Conservation (phyloP, 2,113 vertebrate genomes). For the Engraulis encrasicolus region DNA sequence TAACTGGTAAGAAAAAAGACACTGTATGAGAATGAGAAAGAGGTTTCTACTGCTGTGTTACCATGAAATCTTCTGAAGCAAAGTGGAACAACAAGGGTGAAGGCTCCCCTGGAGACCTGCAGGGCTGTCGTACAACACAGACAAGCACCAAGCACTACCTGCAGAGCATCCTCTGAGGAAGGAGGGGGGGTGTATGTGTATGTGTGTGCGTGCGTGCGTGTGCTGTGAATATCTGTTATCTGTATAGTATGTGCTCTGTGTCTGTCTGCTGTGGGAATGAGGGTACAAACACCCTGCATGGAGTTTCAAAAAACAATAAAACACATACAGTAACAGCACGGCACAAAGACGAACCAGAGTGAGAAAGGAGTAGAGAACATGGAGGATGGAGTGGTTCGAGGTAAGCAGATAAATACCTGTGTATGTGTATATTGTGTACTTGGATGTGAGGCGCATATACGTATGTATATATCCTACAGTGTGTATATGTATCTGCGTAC, state of each 20-base stretch:
- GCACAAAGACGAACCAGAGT: no score
- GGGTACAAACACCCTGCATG: neutral
- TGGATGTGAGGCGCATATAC: no score
- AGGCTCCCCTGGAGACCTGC: slow-evolving; percentile 8
- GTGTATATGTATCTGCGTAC: neutral
- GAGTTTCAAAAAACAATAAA: neutral
- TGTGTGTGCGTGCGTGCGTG: neutral
- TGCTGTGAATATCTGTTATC: neutral
- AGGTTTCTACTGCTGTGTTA: slow-evolving; percentile 24
- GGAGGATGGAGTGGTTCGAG: neutral
- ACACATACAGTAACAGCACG: no score
- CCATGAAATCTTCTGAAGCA: slow-evolving; percentile 25
- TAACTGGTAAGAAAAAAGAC: neutral
- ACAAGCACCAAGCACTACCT: no score
- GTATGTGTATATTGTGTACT: no score
- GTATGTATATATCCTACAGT: no score
- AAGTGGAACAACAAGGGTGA: slow-evolving; percentile 1
- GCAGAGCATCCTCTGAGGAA: no score
- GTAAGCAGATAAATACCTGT: no score
- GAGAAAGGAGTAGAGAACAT: no score
- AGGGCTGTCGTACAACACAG: neutral
- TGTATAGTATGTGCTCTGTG: neutral
- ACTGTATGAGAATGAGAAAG: no score
- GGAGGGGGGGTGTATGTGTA: no score
- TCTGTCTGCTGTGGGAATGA: neutral